phyloP scores from a whole-genome alignment of 2,113 vertebrate species.

The Nibea coibor region DNA sequence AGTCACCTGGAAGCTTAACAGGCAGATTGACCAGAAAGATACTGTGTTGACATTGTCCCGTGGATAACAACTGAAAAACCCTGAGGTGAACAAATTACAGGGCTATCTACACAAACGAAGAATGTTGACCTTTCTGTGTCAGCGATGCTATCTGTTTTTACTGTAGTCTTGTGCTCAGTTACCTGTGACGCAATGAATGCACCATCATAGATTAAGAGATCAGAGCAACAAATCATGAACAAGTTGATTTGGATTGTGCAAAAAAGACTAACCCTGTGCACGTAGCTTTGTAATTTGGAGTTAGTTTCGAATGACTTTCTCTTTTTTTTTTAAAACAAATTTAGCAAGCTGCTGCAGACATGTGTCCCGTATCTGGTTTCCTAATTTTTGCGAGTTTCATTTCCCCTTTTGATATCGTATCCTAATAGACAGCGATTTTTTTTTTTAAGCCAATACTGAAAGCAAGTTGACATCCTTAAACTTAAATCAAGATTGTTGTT shows the following conservation, averaged over 20 bases:
- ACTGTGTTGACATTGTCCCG: background rate
- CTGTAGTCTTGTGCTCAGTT: background rate
- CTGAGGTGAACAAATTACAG: background rate
- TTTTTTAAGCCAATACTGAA: background rate
- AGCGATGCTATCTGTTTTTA: conserved; percentile 3
- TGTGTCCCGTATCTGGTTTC: background rate
- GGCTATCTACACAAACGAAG: conserved; percentile 5
- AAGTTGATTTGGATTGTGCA: background rate
- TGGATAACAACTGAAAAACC: conserved; percentile 5
- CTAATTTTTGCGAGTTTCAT: background rate
- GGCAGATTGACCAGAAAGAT: conserved; percentile 18
- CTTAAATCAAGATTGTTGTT: background rate
- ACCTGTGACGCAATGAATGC: background rate
- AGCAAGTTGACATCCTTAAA: background rate
- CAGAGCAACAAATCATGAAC: background rate
- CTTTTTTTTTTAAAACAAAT: no score
- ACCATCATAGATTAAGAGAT: background rate
- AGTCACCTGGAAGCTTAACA: conserved; percentile 15
- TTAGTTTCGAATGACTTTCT: no score
- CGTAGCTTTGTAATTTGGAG: background rate
- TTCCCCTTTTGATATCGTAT: background rate
- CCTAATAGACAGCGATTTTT: background rate
- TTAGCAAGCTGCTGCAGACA: no score
- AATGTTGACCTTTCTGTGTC: conserved; percentile 6
- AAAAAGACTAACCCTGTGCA: background rate